phyloP scores from a whole-genome alignment of 2,888 invertebrate species.

The Notodonta ziczac region DNA sequence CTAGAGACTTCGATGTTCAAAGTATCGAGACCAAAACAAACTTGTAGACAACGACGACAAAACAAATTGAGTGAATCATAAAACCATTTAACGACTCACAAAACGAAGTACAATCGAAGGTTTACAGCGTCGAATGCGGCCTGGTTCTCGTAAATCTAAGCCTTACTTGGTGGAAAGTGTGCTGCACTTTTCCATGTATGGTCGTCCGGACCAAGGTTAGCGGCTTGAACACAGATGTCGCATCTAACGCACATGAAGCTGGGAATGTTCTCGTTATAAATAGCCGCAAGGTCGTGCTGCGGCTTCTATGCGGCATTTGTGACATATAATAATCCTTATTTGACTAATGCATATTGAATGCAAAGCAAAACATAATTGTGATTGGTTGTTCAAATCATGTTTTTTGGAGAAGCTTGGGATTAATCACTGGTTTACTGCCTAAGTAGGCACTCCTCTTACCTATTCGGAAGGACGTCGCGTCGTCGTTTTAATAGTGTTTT shows the following conservation, averaged over 20 bases:
- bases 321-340: constrained; percentile 40
- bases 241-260: constrained; percentile 46
- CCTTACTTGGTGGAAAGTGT: constrained; percentile 35
- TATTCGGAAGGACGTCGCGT: too few species aligned
- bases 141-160: constrained; percentile 28
- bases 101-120: constrained; percentile 2
- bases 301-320: constrained; percentile 38
- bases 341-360: constrained; percentile 24
- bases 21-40: constrained; percentile 19
- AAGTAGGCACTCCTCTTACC: too few species aligned
- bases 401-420: too few species aligned
- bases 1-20: too few species aligned
- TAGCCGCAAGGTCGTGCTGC: constrained; percentile 66
- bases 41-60: constrained; percentile 19
- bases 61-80: constrained; percentile 9
- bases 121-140: constrained; percentile 14
- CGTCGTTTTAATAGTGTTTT: too few species aligned
- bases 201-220: constrained; percentile 51
- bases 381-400: neutral
- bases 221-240: constrained; percentile 55
- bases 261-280: constrained; percentile 61
- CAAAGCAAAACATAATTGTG: neutral
- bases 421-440: too few species aligned
- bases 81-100: neutral
- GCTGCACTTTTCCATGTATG: constrained; percentile 45